These are phyloP conservation scores for Tenebrosternarchus preto DNA, from an alignment of 2,113 vertebrate species.

Conservation along the genomic window DNA sequence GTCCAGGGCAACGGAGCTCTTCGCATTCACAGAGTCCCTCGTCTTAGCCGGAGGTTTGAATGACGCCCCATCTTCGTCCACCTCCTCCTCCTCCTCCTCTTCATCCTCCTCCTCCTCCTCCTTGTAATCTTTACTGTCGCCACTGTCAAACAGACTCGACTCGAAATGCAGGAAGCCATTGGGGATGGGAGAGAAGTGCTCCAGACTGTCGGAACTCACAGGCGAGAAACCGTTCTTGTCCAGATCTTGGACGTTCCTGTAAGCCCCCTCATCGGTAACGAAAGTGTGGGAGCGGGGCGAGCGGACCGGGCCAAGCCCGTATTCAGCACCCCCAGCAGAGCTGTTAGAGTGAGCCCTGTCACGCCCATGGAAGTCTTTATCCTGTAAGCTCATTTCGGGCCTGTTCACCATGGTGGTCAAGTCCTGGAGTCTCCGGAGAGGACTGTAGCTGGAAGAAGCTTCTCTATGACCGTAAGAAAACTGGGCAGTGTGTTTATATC, in stretches of 20 bases:
- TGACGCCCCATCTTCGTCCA: slow-evolving; percentile 45
- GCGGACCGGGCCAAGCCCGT: slow-evolving; percentile 64
- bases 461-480: slow-evolving; percentile 78
- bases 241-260: slow-evolving; percentile 54
- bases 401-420: slow-evolving; percentile 83
- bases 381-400: slow-evolving; percentile 57
- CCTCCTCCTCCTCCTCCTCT: slow-evolving; percentile 46
- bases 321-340: slow-evolving; percentile 48
- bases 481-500: slow-evolving; percentile 70
- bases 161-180: slow-evolving; percentile 77
- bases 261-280: slow-evolving; percentile 53
- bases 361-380: slow-evolving; percentile 59
- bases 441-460: slow-evolving; percentile 82
- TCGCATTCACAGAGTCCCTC: slow-evolving; percentile 49
- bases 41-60: slow-evolving; percentile 59
- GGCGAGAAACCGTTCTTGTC: slow-evolving; percentile 69
- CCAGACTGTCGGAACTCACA: slow-evolving; percentile 67
- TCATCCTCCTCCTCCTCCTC: slow-evolving; percentile 32
- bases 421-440: slow-evolving; percentile 84
- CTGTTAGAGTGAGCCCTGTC: slow-evolving; percentile 65
- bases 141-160: slow-evolving; percentile 74
- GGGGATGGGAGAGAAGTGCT: slow-evolving; percentile 67
- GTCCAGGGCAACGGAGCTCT: slow-evolving; percentile 51
- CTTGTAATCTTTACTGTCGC: slow-evolving; percentile 64
- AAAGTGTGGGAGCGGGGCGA: slow-evolving; percentile 61